Evolutionary conservation across 2,113 vertebrate genomes (phyloP).

Genomic region (Bostrychus sinensis): DNA sequence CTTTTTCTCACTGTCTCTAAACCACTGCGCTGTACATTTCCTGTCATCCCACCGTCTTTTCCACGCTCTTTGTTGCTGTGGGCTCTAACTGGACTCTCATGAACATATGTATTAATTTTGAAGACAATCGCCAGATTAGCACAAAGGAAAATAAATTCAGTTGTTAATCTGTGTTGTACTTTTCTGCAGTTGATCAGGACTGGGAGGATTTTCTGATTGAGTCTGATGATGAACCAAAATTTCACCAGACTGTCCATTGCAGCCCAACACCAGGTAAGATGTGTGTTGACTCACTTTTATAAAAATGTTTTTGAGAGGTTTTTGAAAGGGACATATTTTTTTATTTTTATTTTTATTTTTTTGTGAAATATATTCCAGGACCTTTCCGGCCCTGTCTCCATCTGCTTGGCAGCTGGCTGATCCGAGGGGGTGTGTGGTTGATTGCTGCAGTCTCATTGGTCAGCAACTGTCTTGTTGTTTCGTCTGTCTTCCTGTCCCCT

Average conservation of each 20-base stretch:
- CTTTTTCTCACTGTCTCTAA: too few relatives aligned
- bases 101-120: too few relatives aligned
- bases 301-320: neutral
- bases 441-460: conserved; percentile 83
- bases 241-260: conserved; percentile 87
- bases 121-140: too few relatives aligned
- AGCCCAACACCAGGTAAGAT: conserved; percentile 88
- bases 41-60: too few relatives aligned
- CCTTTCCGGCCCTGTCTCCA: conserved; percentile 91
- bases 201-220: conserved; percentile 89
- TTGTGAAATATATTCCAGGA: conserved; percentile 72
- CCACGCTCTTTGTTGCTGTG: too few relatives aligned
- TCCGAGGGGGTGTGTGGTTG: conserved; percentile 90
- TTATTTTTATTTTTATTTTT: neutral
- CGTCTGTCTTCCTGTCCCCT: conserved; percentile 83
- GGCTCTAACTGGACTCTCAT: too few relatives aligned
- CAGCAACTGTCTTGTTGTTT: conserved; percentile 85
- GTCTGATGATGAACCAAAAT: conserved; percentile 88
- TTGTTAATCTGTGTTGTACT: neutral
- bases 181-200: conserved; percentile 80
- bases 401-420: conserved; percentile 91
- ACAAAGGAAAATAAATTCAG: too few relatives aligned
- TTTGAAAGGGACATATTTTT: neutral
- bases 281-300: neutral
- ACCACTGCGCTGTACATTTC: too few relatives aligned